A percentile compares a stretch with the other conserved stretches of the same genome.
Conservation (phyloP, 1,140 invertebrate species). For the Drosophila cardini region DNA sequence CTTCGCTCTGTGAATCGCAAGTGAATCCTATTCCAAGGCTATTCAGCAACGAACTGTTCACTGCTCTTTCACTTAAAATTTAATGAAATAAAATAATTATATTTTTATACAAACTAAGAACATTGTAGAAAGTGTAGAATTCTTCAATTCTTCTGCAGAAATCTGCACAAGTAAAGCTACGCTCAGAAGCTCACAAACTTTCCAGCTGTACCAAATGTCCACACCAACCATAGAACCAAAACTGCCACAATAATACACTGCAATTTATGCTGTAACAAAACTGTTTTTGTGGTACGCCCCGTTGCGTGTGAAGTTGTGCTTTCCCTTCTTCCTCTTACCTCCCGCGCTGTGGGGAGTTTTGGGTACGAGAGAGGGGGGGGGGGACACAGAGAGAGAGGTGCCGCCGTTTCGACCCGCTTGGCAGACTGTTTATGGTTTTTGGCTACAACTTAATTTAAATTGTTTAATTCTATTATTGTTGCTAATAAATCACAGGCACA, state of each 20-base stretch:
- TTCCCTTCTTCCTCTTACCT: background rate
- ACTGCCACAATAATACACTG: constrained; percentile 17
- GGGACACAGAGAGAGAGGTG: constrained; percentile 14
- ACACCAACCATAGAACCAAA: background rate
- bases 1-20: constrained; percentile 19
- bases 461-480: constrained; percentile 85
- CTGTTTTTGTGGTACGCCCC: constrained; percentile 28
- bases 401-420: constrained; percentile 36
- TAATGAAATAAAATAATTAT: too few species aligned
- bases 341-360: background rate
- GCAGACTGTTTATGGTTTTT: constrained; percentile 81
- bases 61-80: background rate
- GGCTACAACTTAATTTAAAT: constrained; percentile 85
- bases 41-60: constrained; percentile 1
- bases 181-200: background rate
- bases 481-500: constrained; percentile 84
- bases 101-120: too few species aligned
- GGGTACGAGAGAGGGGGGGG: too few species aligned
- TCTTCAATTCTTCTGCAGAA: background rate
- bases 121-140: background rate
- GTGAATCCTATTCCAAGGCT: constrained; percentile 5
- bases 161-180: background rate
- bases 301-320: constrained; percentile 32
- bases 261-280: constrained; percentile 19
- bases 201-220: too few species aligned